Base-by-base conservation (phyloP, 2,888 invertebrate genomes). In the Agriopis aurantiaria region DNA sequence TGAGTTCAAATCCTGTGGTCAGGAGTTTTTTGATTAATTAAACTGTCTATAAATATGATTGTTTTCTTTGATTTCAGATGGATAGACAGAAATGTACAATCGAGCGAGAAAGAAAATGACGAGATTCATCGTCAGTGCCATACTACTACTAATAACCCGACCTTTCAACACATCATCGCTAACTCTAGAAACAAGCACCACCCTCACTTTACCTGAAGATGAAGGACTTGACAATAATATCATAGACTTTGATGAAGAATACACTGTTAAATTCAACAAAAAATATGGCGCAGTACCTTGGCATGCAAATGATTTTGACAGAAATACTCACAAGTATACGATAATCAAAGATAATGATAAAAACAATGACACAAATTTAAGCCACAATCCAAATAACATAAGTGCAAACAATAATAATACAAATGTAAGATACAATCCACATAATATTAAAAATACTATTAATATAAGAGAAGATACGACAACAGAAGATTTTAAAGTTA, bases 201-300 rank as follows among this genome's bases (percentile, higher is more conserved):
- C 68, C 7, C 74, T 75, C 9, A 80, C 79, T 48, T 76, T 78
- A 46, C 71, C 78, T 61, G 71, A 76, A 43, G 87, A 90, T 46
- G 86, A 90, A 9, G 82, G 87, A 53, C 75, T 85, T 33, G 91
- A 93, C 56, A 92, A 91, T 53, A 92, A 89, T 62, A 90, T 94
- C 45, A 90, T 93, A 67, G 93, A 94, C 68, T 92, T 93, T 12
- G 93, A 93, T 52, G 91, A 91, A 73, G 90, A 91, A 67, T 91
- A 88, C 68, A 83, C 89, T 2, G 77, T 90, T 1, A 92, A 90
- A 74, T 89, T 88, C 56, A 86, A 90, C 58, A 90, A 88, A 51
- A 90, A 90, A 59, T 89, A 90, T 78, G 90, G 85, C 46, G 79
- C 77, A 43, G 75, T 84, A 1, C 88, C 90, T 0, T 91, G 91